A percentile compares a stretch with the other conserved stretches of the same genome.
phyloP scores from a whole-genome alignment of 2,113 vertebrate species.

The Chionis minor region DNA sequence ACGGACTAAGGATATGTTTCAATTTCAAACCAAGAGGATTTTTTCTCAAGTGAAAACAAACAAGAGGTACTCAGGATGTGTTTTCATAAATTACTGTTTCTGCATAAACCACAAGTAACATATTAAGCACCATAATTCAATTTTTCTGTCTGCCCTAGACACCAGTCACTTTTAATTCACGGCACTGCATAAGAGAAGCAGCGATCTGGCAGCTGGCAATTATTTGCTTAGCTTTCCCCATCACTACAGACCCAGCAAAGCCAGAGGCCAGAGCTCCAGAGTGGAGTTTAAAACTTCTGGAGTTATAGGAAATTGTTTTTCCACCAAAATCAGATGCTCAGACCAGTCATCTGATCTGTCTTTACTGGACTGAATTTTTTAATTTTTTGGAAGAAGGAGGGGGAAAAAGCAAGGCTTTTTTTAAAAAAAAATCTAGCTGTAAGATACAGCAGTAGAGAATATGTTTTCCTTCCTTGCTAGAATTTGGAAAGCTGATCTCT shows the following conservation, averaged over 20 bases:
- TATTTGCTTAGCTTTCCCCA: background rate
- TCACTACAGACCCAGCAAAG: background rate
- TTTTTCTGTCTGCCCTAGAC: slow-evolving; percentile 34
- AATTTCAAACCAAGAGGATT: background rate
- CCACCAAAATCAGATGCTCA: background rate
- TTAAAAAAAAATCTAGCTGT: background rate
- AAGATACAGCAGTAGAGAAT: background rate
- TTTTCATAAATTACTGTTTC: background rate
- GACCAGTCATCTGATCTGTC: background rate
- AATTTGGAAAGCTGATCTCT: background rate
- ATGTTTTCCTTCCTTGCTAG: background rate
- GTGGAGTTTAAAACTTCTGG: background rate
- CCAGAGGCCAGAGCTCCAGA: background rate
- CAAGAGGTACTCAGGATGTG: background rate
- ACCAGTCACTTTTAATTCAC: background rate
- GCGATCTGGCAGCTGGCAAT: background rate
- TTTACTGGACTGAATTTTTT: background rate
- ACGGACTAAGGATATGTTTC: background rate
- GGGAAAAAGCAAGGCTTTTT: background rate
- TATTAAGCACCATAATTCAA: slow-evolving; percentile 43
- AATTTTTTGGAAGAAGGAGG: background rate
- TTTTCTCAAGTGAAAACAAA: background rate
- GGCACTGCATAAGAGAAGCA: background rate
- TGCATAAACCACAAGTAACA: slow-evolving; percentile 5
- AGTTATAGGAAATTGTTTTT: background rate